Percentiles rank a stretch among this genome's conserved stretches.
Evolutionary conservation across 2,113 vertebrate genomes (phyloP).

Genomic region (Sciurus niger): DNA sequence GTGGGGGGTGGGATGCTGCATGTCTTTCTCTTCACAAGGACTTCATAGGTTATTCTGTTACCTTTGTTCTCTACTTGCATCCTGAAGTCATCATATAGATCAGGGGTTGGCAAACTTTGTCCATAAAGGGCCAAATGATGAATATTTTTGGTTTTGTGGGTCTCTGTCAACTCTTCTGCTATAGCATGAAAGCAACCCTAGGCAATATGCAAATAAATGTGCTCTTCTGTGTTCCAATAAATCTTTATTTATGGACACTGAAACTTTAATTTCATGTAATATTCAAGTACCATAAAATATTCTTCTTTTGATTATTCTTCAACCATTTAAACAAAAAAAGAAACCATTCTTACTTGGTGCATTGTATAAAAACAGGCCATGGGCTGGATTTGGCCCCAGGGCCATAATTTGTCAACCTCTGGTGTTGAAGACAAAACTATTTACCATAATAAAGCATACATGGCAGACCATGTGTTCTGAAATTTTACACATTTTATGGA

Average conservation of each 20-base stretch:
- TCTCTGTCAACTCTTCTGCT: neutral
- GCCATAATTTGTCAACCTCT: neutral
- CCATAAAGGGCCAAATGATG: neutral
- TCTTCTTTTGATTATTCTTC: slow-evolving; percentile 35
- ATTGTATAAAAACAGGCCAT: neutral
- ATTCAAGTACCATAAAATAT: neutral
- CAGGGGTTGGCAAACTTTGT: neutral
- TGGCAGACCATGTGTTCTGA: neutral
- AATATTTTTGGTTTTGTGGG: neutral
- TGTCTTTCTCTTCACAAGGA: neutral
- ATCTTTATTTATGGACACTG: slow-evolving; percentile 49
- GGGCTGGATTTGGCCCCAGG: neutral
- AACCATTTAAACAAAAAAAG: neutral
- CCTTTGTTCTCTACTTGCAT: neutral
- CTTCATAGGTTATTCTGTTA: neutral
- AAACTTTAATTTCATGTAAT: slow-evolving; percentile 33
- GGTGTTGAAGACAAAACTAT: neutral
- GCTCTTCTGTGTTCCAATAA: neutral
- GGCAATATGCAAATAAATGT: neutral
- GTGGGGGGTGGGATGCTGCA: no score
- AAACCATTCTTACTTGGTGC: neutral
- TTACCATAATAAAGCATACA: slow-evolving; percentile 17
- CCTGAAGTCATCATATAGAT: neutral
- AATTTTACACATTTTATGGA: neutral
- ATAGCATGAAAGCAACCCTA: neutral